Evolutionary conservation across 2,797 vertebrate species (phyloP), one percentile per base, ranked within the genome.

Genomic region (Crenuchus spilurus): DNA sequence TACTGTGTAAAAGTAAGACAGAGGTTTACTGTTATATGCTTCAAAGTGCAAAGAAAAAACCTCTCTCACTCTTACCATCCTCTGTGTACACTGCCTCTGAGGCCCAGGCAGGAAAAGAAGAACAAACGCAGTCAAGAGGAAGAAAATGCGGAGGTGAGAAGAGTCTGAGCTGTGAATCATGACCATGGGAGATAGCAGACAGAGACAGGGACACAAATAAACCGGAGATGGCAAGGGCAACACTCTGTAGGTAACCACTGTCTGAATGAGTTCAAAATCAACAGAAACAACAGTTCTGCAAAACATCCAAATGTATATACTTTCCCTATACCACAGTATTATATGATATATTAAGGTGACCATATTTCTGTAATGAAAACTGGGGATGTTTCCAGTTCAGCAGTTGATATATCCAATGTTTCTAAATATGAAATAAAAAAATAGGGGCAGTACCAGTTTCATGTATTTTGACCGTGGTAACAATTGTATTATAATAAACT

Each of bases 151-250:
- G 70, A 73, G 41, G 18, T 70, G 33, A 64, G 41, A 54, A n/a
- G 37, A 22, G 44, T 16, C 33, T 10, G 28, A 24, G 46, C 33
- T 39, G 39, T 70, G 28, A 70, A 74, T 72, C 30, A 20, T 33
- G 3, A 11, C 49, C 13, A 35, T 28, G 39, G 24, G 39, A 57
- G 13, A 35, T 48, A n/a, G 33, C 46, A 70, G 49, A 57, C 13
- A 49, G 18, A 20, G 10, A 49, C 8, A 18, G 33, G 10, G 26
- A 65, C 52, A 76, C 70, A 71, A 77, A 79, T 79, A 74, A 79
- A 58, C 4, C 22, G 14, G 18, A 82, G 16, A 14, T 76, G 57
- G 48, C 48, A 26, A 44, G 26, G 55, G 58, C 67, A 71, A 49
- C 61, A 33, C 48, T 60, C 44, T 61, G 65, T 48, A 52, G 68